A percentile compares a stretch with the other conserved stretches of the same genome.
These are phyloP conservation scores for Chrysopa pallens DNA, from an alignment of 1,140 invertebrate species.

Conservation along the genomic window DNA sequence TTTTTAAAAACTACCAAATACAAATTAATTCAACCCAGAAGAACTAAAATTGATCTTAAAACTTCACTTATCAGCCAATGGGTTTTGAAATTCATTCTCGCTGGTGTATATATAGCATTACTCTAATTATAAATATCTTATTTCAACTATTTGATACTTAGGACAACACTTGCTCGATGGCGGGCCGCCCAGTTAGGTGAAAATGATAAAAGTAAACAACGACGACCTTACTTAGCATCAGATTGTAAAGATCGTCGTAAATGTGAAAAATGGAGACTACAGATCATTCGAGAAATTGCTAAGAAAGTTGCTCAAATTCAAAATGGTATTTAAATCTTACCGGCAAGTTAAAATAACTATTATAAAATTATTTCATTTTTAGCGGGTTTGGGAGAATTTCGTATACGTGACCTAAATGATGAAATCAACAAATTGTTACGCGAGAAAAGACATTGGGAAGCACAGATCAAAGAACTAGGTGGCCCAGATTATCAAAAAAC, in stretches of 20 bases:
- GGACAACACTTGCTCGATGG: slow-evolving; percentile 92
- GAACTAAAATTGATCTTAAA: slow-evolving; percentile 2
- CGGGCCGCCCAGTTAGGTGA: slow-evolving; percentile 81
- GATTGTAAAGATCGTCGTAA: slow-evolving; percentile 80
- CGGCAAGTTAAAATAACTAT: neutral
- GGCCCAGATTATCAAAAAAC: slow-evolving; percentile 87
- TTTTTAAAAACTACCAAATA: no score
- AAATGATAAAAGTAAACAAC: slow-evolving; percentile 56
- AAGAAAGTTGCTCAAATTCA: slow-evolving; percentile 99
- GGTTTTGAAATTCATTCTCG: neutral
- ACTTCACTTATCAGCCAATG: slow-evolving; percentile 2
- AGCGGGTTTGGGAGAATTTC: slow-evolving; percentile 95
- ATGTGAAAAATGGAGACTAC: slow-evolving; percentile 88
- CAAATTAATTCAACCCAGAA: no score
- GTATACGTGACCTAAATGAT: slow-evolving; percentile 95
- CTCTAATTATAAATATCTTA: no score
- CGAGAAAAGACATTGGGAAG: slow-evolving; percentile 95
- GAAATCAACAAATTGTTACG: slow-evolving; percentile 96
- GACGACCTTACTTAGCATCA: slow-evolving; percentile 82
- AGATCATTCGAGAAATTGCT: slow-evolving; percentile 92
- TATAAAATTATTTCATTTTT: slow-evolving; percentile 12
- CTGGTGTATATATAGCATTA: neutral
- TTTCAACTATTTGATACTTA: slow-evolving; percentile 22
- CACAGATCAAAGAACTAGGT: slow-evolving; percentile 85
- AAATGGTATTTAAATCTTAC: slow-evolving; percentile 43